Evolutionary conservation across 2,888 invertebrate species (phyloP).

Genomic region (Brachyopa scutellaris): DNA sequence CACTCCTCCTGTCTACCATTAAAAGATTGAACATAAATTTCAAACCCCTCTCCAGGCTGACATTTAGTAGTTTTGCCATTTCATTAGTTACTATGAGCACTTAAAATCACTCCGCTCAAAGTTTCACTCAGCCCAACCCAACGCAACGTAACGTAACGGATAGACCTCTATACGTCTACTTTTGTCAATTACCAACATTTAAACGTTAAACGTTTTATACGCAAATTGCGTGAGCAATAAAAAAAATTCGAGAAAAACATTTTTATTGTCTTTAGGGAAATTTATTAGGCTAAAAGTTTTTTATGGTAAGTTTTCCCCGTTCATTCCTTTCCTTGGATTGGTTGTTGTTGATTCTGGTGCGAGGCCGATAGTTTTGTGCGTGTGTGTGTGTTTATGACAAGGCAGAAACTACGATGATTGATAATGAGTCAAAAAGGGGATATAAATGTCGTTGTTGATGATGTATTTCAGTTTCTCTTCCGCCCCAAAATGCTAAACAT

Average conservation of each 20-base stretch:
- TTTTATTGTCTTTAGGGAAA: constrained; percentile 67
- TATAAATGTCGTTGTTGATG: constrained; percentile 67
- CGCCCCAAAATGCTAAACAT: constrained; percentile 26
- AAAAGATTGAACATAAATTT: constrained; percentile 43
- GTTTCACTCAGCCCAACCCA: constrained; percentile 59
- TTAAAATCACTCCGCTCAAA: constrained; percentile 42
- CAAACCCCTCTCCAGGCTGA: constrained; percentile 33
- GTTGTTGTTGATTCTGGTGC: not conserved
- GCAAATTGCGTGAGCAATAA: constrained; percentile 71
- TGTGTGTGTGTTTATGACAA: constrained; percentile 35
- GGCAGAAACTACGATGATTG: constrained; percentile 62
- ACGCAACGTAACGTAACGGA: too few species aligned
- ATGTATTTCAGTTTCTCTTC: constrained; percentile 47
- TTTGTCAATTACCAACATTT: constrained; percentile 69
- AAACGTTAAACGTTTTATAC: constrained; percentile 71
- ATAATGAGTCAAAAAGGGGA: constrained; percentile 63
- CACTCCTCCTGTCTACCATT: constrained; percentile 10
- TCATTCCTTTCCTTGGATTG: not conserved
- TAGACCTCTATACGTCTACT: too few species aligned
- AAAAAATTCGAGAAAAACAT: constrained; percentile 37
- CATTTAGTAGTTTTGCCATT: constrained; percentile 54
- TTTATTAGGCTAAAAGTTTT: constrained; percentile 47
- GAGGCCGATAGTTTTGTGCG: constrained; percentile 44
- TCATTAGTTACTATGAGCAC: constrained; percentile 10
- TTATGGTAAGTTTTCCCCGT: constrained; percentile 47